Evolutionary conservation across 2,113 vertebrate genomes (phyloP), one percentile per base, ranked within the genome.

Genomic region (Microtus oregoni): DNA sequence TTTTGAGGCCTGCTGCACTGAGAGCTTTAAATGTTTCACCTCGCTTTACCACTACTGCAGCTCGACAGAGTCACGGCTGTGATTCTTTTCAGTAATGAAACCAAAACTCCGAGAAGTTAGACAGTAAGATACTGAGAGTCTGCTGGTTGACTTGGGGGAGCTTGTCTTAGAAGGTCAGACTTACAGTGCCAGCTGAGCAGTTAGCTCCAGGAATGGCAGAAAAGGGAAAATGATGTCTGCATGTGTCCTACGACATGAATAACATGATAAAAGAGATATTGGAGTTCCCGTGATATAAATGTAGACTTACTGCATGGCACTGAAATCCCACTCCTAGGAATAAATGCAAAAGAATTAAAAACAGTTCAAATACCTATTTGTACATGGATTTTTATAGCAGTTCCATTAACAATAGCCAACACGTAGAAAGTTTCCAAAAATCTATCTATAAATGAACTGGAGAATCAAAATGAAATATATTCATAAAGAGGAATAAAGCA

Each of bases 281-380:
- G 38, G 81, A 30, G 22, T 28, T 73, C 87, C 55, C 32, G 24
- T 77, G 92, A 88, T 30, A 76, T 92, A 90, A 95, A 89, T 41
- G 73, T 13, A 76, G 77, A 95, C 92, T 30, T 67, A n/a, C 7
- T 61, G 47, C n/a, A 35, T 44, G 44, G 68, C 22, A 88, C 7
- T n/a, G 67, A 58, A 89, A 89, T 89, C 75, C 63, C 32, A 94
- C 9, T 86, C 38, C 17, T 52, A 78, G 17, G 4, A 41, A 35
- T 3, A 41, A 70, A 94, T 0, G 13, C 22, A 41, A 55, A 30
- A 75, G 38, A 89, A 91, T 55, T 76, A 63, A 94, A 90, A 61
- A 87, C 50, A 96, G 41, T 82, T 78, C 82, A 79, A 93, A 93
- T n/a, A 91, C 90, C 83, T 70, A 85, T 26, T 68, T 86, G 20